These are phyloP conservation scores for Callocephalon fimbriatum DNA, from an alignment of 2,113 vertebrate genomes.

Conservation along the genomic window DNA sequence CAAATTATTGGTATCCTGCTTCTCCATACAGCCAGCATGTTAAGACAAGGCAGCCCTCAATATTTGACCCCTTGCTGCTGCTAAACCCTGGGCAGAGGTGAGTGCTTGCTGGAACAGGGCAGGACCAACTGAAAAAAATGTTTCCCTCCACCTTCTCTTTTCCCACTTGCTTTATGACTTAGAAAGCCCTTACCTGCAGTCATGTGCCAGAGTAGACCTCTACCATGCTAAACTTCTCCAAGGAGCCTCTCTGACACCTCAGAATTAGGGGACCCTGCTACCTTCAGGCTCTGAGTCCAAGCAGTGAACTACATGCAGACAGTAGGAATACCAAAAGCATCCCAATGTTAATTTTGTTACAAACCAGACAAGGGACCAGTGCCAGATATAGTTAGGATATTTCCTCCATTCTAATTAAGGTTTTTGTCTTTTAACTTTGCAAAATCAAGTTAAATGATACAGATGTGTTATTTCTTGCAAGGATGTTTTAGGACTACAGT, in stretches of 20 bases:
- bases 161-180: background rate
- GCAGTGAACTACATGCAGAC: rapidly evolving
- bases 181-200: background rate
- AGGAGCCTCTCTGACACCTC: background rate
- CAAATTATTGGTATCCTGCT: background rate
- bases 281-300: background rate
- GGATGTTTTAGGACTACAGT: background rate
- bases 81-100: background rate
- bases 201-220: background rate
- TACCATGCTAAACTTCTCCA: background rate
- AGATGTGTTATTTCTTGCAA: background rate
- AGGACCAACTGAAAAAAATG: background rate
- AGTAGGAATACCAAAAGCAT: background rate
- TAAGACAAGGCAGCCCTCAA: background rate
- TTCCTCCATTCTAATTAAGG: background rate
- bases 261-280: rapidly evolving
- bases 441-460: background rate
- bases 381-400: background rate
- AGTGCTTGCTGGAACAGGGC: background rate
- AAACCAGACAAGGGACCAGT: background rate
- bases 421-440: background rate
- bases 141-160: background rate
- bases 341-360: background rate
- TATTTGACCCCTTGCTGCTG: background rate
- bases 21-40: background rate